Base-by-base conservation (phyloP, 2,797 vertebrate species). In the Microcaecilia unicolor region DNA sequence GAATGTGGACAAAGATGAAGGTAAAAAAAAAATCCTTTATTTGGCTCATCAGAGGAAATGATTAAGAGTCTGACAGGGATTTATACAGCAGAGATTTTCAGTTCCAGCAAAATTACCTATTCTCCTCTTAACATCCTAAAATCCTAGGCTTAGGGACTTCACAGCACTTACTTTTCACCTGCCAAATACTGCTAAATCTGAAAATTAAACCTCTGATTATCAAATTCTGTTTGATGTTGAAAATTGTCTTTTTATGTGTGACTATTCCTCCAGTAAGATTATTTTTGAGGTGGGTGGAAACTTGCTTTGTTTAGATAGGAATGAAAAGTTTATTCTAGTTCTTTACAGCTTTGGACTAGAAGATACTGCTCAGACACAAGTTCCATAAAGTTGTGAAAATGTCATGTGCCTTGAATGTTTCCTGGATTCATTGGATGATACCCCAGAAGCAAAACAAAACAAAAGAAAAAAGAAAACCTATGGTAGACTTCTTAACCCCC, bases 211-310 rank as follows among this genome's bases (percentile, higher is more conserved):
- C 49, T 73, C 57, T 48, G 58, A 68, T 75, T 71, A 74, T 10
- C 6, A 70, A 66, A 77, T 61, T 67, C 58, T 57, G 64, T 81
- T 83, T 83, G 77, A 82, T 72, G 70, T 76, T 47, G 63, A 65
- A 57, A 53, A 55, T 21, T 67, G 73, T 48, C 50, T 33, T 31
- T 58, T 10, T 0, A 48, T 43, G 31, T 32, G 47, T 70, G 73
- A 76, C 77, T 70, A 78, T 65, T 76, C 57, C 42, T 48, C 25
- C 45, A 39, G 58, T 59, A 53, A 62, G 61, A 56, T 59, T 61
- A 64, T 62, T 65, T 61, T 67, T 59, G 64, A 57, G 45, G n/a
- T n/a, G n/a, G n/a, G n/a, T n/a, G n/a, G n/a, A n/a, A n/a, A n/a
- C n/a, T n/a, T n/a, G n/a, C 12, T 7, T 7, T 19, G 8, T 13